A percentile compares a stretch with the other conserved stretches of the same genome.
phyloP scores from a whole-genome alignment of 1,140 invertebrate genomes.

The Ceratoteleas bidentatus region DNA sequence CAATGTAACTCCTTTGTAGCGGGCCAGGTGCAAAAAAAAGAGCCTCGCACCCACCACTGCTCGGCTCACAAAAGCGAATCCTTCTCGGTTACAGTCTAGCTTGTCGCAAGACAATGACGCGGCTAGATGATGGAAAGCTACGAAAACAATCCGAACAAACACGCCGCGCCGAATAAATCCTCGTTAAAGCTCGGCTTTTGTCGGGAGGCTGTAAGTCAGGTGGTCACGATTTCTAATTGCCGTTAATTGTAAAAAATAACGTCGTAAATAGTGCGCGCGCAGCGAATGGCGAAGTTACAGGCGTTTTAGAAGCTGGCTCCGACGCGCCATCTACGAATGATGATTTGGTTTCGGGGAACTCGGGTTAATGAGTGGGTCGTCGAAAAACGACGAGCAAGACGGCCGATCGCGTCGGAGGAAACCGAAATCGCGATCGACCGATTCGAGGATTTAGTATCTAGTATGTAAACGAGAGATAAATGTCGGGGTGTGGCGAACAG shows the following conservation, averaged over 20 bases:
- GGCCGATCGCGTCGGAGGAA: slow-evolving; percentile 7
- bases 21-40: slow-evolving; percentile 12
- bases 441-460: slow-evolving; percentile 59
- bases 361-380: too few relatives aligned
- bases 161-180: slow-evolving; percentile 19
- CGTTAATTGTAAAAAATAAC: background rate
- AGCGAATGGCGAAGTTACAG: too few relatives aligned
- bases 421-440: slow-evolving; percentile 39
- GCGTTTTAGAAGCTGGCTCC: too few relatives aligned
- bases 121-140: slow-evolving; percentile 36
- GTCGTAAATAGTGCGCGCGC: background rate
- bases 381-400: too few relatives aligned
- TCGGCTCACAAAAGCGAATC: slow-evolving; percentile 70
- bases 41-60: slow-evolving; percentile 66
- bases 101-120: slow-evolving; percentile 46
- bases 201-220: too few relatives aligned
- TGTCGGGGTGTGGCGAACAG: slow-evolving; percentile 69
- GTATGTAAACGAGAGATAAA: slow-evolving; percentile 69
- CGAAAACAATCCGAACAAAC: slow-evolving; percentile 22
- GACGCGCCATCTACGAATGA: slow-evolving; percentile 19
- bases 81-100: slow-evolving; percentile 76
- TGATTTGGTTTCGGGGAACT: too few relatives aligned
- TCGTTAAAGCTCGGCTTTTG: slow-evolving; percentile 18
- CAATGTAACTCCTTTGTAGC: slow-evolving; percentile 28
- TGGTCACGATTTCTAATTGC: background rate